Base-by-base conservation (phyloP, 2,797 vertebrate genomes). In the Muraenolepis orangiensis region DNA sequence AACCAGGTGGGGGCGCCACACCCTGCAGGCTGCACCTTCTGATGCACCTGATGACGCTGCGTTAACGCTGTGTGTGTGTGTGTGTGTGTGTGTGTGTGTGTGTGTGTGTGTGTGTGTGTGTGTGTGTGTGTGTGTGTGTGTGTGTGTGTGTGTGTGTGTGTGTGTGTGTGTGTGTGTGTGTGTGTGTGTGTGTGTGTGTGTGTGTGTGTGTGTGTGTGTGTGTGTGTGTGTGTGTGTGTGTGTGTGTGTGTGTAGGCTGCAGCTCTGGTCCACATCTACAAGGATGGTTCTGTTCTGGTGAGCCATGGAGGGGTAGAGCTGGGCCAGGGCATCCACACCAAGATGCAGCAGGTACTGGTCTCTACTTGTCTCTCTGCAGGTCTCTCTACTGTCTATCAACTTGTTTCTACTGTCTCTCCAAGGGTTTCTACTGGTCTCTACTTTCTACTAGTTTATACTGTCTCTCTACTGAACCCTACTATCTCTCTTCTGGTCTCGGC, bases 261-360 rank as follows among this genome's bases (percentile, higher is more conserved):
- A 13, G 95, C 95, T 74, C 90, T 96, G 79, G 92, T 96, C 81
- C 94, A 96, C 84, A 84, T 96, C 87, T 96, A 96, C 34, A 91
- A 88, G 12, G 95, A 96, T 11, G 95, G 95, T 0, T 95, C 95
- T 0, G 95, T 94, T 68, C 87, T 96, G 84, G 91, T 96, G 72
- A 91, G 89, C 80, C 95, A 96, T 0, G 92, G 93, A 0, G 95
- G 96, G 64, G 78, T 90, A 0, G 95, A 96, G 87, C 85, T 96
- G 93, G 95, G 94, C 14, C 95, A 96, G 78, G 95, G 95, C 0
- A 68, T 96, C 77, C 95, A 96, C 91, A 96, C 94, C 16, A 96
- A 96, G 83, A 90, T 96, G 79, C 93, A 94, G 34, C 96, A 96
- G 95, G 95, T 96, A 81, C 64, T 30, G 46, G 5, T 18, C 6